Percentiles rank a stretch among this genome's conserved stretches.
Conservation (phyloP, 2,113 vertebrate species). For the Serilophus lunatus region DNA sequence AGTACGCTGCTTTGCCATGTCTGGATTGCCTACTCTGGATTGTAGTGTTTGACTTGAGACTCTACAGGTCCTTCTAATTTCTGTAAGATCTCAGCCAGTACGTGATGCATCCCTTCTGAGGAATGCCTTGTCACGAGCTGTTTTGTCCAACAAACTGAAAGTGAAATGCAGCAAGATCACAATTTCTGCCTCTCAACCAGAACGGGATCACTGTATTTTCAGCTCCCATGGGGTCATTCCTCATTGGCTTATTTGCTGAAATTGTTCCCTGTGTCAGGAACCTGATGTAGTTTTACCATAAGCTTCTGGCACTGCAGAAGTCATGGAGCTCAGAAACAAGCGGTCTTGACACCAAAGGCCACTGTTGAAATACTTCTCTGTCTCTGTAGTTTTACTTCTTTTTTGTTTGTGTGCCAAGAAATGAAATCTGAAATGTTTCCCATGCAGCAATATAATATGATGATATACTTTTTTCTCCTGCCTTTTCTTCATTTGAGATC, state of each 20-base stretch:
- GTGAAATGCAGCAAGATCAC: not conserved
- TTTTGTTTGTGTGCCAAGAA: not conserved
- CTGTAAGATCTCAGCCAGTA: not conserved
- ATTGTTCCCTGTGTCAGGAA: not conserved
- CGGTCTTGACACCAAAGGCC: not conserved
- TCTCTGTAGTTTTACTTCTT: not conserved
- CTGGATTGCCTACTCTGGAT: not conserved
- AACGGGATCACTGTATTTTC: not conserved
- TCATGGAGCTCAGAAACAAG: not conserved
- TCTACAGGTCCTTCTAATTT: not conserved
- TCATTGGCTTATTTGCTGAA: not conserved
- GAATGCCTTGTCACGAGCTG: not conserved
- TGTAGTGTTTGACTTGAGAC: not conserved
- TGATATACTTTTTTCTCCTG: rapidly evolving
- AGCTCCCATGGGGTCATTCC: not conserved
- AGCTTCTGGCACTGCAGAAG: not conserved
- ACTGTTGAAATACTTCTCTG: not conserved
- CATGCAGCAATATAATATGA: not conserved
- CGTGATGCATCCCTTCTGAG: not conserved
- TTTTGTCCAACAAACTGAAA: not conserved
- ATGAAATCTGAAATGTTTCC: not conserved
- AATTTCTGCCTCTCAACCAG: not conserved
- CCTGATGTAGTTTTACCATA: not conserved
- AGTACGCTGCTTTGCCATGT: not conserved
- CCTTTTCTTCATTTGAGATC: not conserved